Evolutionary conservation across 2,888 invertebrate species (phyloP), one percentile per base, ranked within the genome.

Genomic region (Lagria hirta): DNA sequence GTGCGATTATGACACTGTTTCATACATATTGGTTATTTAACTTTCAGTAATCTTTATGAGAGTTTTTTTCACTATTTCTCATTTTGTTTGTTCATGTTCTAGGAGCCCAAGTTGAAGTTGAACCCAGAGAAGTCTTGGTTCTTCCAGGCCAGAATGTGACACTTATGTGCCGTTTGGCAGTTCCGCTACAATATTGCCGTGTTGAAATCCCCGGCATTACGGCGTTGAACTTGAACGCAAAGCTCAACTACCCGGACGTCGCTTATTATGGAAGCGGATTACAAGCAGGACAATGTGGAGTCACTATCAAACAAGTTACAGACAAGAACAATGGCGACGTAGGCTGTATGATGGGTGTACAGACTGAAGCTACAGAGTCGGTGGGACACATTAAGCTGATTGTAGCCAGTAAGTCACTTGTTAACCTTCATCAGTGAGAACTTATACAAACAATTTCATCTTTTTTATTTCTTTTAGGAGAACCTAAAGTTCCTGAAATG

Each of bases 271-370:
- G 79, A 4, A 64, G 64, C 1, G 77, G 78, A 1, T 52, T 77
- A 1, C 73, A 79, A 61, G 65, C 69, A 1, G 88, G 88, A 0
- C 80, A 88, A 54, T 89, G 89, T 58, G 88, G 88, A 1, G 81
- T 84, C 3, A 75, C 71, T 41, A 82, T 89, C 48, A 73, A 76
- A 44, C 74, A 74, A 40, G 79, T 86, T 8, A 75, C 73, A 46
- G 83, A 84, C 30, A 74, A 72, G 26, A 79, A 84, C 70, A 84
- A 88, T 64, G 89, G 89, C 0, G 74, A 77, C 53, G 78, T 87
- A 52, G 78, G 77, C 30, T 89, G 88, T 63, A 74, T 75, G 18
- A 65, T 88, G 36, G 84, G 82, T 0, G 75, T 81, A 0, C 70
- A 70, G 43, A 73, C 75, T 0, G 80, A 79, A 17, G 68, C 70